Evolutionary conservation across 2,888 invertebrate genomes (phyloP).

Genomic region (Lamellibrachia columna): DNA sequence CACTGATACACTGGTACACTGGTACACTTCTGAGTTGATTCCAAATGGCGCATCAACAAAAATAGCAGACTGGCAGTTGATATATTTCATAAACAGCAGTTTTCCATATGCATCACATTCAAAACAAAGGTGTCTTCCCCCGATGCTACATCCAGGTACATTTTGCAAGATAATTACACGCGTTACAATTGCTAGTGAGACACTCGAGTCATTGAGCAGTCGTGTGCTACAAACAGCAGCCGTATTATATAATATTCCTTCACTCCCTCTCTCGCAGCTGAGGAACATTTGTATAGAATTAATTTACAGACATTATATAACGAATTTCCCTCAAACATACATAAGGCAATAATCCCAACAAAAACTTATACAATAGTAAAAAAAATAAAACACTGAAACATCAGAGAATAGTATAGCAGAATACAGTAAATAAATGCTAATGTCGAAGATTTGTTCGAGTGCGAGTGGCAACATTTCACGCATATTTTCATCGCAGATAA

Average conservation of each 20-base stretch:
- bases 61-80: conserved; percentile 16
- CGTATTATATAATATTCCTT: not conserved
- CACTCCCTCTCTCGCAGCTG: not conserved
- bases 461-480: not conserved
- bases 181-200: not conserved
- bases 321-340: not conserved
- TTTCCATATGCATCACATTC: not conserved
- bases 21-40: not conserved
- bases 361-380: not conserved
- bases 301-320: conserved; percentile 3
- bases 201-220: not conserved
- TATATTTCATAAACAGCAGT: not conserved
- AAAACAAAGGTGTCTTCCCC: not conserved
- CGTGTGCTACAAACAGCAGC: not conserved
- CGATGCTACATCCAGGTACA: not conserved
- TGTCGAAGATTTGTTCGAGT: not conserved
- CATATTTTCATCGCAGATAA: not conserved
- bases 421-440: conserved; percentile 1
- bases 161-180: not conserved
- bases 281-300: not conserved
- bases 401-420: not conserved
- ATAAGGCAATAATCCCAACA: not conserved
- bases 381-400: conserved; percentile 10
- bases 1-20: not conserved
- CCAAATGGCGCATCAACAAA: not conserved